These are phyloP conservation scores for Drosophila cardini DNA, from an alignment of 1,140 invertebrate genomes.

Conservation along the genomic window DNA sequence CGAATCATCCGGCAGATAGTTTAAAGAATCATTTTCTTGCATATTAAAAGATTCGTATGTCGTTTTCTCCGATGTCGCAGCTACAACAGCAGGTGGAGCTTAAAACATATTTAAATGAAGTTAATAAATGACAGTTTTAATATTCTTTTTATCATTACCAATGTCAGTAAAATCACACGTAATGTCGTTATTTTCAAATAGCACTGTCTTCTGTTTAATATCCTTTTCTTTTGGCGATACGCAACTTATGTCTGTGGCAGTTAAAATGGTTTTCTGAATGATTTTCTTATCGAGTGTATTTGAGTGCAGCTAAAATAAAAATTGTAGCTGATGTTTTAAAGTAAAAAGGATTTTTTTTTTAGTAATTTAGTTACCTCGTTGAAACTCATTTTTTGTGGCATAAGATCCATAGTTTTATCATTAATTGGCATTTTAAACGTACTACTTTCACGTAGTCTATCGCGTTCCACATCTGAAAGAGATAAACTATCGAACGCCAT, in stretches of 20 bases:
- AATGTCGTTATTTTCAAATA: slow-evolving; percentile 38
- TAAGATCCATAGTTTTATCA: slow-evolving; percentile 64
- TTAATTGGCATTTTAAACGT: slow-evolving; percentile 1
- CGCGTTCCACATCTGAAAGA: slow-evolving; percentile 35
- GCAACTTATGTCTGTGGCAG: slow-evolving; percentile 2
- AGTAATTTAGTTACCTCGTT: slow-evolving; percentile 10
- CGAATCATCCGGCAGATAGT: slow-evolving; percentile 51
- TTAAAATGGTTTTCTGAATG: background rate
- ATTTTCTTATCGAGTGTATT: slow-evolving; percentile 18
- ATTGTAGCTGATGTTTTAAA: background rate
- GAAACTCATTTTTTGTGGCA: slow-evolving; percentile 29
- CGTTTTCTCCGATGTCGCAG: slow-evolving; percentile 13
- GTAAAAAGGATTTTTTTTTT: background rate
- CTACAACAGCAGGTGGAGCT: slow-evolving; percentile 4
- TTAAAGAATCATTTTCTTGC: slow-evolving; percentile 22
- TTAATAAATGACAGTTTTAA: background rate
- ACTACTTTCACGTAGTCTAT: slow-evolving; percentile 31
- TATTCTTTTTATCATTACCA: slow-evolving; percentile 13
- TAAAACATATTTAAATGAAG: background rate
- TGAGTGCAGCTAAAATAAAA: slow-evolving; percentile 13
- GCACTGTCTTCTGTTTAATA: slow-evolving; percentile 29
- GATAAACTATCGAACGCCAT: slow-evolving; percentile 28
- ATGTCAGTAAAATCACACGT: slow-evolving; percentile 35
- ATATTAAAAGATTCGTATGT: slow-evolving; percentile 8
- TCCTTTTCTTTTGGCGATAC: background rate